phyloP scores from a whole-genome alignment of 2,888 invertebrate species.

The Charanyca ferruginea region DNA sequence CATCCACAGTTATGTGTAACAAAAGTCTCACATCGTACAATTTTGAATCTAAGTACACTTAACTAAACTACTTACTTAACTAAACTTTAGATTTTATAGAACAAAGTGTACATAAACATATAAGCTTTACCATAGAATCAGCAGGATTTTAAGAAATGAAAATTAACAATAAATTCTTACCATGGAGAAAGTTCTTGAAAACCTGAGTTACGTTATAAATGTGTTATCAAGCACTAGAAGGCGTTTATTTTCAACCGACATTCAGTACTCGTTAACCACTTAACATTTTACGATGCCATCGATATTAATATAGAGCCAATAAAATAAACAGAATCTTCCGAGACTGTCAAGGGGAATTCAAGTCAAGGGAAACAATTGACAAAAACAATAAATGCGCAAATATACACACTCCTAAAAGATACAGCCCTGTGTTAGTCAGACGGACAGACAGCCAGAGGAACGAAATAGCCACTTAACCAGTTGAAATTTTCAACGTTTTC shows the following conservation, averaged over 20 bases:
- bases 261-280: constrained; percentile 54
- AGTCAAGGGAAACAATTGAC: constrained; percentile 19
- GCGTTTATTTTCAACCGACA: constrained; percentile 45
- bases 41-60: not conserved
- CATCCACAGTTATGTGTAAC: constrained; percentile 1
- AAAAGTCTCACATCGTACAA: not conserved
- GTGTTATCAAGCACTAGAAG: constrained; percentile 20
- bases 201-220: constrained; percentile 6
- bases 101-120: not conserved
- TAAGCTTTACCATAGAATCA: not conserved
- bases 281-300: constrained; percentile 69
- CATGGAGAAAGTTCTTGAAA: not conserved
- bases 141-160: not conserved
- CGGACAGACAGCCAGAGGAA: too few species aligned
- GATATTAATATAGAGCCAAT: constrained; percentile 66
- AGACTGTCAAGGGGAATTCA: constrained; percentile 20
- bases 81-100: not conserved
- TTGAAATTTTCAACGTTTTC: too few species aligned
- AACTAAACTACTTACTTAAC: not conserved
- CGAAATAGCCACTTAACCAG: too few species aligned
- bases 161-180: not conserved
- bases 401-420: not conserved
- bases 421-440: too few species aligned
- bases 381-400: constrained; percentile 8
- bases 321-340: constrained; percentile 58